Base-by-base conservation (phyloP, 2,888 invertebrate species). In the Acanthosepion lycidas region DNA sequence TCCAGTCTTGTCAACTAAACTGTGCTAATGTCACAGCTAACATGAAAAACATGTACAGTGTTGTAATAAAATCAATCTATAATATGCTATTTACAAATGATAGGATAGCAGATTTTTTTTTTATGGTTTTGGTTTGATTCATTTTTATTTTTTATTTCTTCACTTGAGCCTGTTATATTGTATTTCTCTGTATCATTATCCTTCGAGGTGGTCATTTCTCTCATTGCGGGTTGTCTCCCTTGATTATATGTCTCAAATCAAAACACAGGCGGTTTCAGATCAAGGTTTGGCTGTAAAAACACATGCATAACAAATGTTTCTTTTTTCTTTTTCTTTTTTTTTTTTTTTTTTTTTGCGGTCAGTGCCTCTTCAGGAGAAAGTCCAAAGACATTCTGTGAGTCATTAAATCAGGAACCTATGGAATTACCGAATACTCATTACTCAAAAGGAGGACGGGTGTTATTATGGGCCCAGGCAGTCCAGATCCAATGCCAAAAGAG, bases 321-420 rank as follows among this genome's bases (percentile, higher is more conserved):
- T 78, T 78, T n/a, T n/a, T 78, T 8, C 26, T 64, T 64, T 59
- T 59, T 23, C 2, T 23, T n/a, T 78, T 78, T 15, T 9, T 78
- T n/a, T n/a, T 78, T 33, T 33, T 78, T n/a, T 33, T 78, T n/a
- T 78, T 78, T 78, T 78, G 78, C n/a, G 78, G 78, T 78, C 78
- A 78, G 78, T 78, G 78, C n/a, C 78, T 78, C 78, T 78, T 78
- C 78, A 78, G 78, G n/a, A n/a, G 78, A 78, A 78, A 33, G 78
- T 78, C n/a, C n/a, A 78, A 78, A 78, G 78, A 78, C 78, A 78
- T 78, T 78, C n/a, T 78, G 78, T 78, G 78, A 78, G 78, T 78
- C 78, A 78, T 78, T 78, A 78, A n/a, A 78, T 78, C 78, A 78
- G 78, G 78, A 78, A 78, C 78, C 78, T 78, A 78, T 78, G 78